Base-by-base conservation (phyloP, 2,797 vertebrate species). In the Heliangelus exortis region DNA sequence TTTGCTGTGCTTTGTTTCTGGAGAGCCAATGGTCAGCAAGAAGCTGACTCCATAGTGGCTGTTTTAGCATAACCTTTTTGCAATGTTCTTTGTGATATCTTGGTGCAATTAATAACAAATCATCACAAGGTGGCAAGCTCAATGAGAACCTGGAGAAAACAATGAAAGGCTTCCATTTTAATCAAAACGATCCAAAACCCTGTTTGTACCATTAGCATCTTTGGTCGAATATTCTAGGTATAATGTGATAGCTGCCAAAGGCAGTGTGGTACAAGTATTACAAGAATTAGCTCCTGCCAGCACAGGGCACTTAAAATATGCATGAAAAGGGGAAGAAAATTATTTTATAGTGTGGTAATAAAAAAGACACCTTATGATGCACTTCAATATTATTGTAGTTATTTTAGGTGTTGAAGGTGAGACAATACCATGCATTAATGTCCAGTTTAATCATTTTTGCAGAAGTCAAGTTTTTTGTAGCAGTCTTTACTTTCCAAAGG, bases 1-100 rank as follows among this genome's bases (percentile, higher is more conserved):
- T 79, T 92, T 14, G 21, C 34, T 81, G 48, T 90, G 2, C 4
- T 69, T 92, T 84, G 33, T 73, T 71, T 66, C 71, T 84, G 63
- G 80, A 75, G 71, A 63, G 51, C 62, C 69, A 47, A 55, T 41
- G 47, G 51, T 84, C 48, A 93, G 54, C 36, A 55, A 78, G 41
- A 53, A 47, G 36, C 20, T 26, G n/a, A 34, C 51, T 84, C 31
- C 10, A 25, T 33, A 8, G 43, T 55, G 72, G 77, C 61, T 86
- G n/a, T 16, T 69, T 59, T 63, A 41, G 39, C 12, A 10, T 41
- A 47, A 68, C 14, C 22, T 41, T 57, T 61, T 67, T 74, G 25
- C 4, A 2, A 33, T 1, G 2, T 67, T 45, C 26, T 41, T 82
- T 63, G 39, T 0, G 1, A 19, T 62, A 41, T 26, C 22, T 78